Conservation (phyloP, 2,888 invertebrate genomes). For the Pachymerium ferrugineum region DNA sequence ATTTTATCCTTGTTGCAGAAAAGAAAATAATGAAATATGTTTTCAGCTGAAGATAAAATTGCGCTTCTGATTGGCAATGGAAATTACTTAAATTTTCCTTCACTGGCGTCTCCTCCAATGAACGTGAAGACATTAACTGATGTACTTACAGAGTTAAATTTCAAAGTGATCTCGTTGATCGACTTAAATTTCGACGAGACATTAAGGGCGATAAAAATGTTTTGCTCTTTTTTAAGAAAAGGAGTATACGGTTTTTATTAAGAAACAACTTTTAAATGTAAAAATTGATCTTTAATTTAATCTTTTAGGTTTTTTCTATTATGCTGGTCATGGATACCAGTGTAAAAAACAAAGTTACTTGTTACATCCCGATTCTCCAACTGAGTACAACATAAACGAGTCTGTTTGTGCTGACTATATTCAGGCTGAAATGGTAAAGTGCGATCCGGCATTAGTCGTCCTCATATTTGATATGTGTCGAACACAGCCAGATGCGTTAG, state of each 20-base stretch:
- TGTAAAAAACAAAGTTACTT: not conserved
- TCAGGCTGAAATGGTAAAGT: not conserved
- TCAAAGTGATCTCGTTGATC: not conserved
- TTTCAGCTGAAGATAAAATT: constrained; percentile 20
- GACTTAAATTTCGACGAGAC: not conserved
- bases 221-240: not conserved
- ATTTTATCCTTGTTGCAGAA: not conserved
- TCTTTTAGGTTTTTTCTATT: not conserved
- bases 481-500: not conserved
- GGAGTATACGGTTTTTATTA: not conserved
- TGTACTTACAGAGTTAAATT: not conserved
- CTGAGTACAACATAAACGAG: not conserved
- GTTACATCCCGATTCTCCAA: not conserved
- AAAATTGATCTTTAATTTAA: not conserved
- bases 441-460: not conserved
- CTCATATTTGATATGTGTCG: not conserved
- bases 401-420: not conserved
- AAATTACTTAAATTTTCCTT: not conserved
- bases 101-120: not conserved
- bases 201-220: not conserved
- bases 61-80: constrained; percentile 5
- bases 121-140: not conserved
- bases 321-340: not conserved
- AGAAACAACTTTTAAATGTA: not conserved
- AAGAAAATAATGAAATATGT: no score